Evolutionary conservation across 1,140 invertebrate species (phyloP), one percentile per base, ranked within the genome.

Genomic region (Drusus annulatus): DNA sequence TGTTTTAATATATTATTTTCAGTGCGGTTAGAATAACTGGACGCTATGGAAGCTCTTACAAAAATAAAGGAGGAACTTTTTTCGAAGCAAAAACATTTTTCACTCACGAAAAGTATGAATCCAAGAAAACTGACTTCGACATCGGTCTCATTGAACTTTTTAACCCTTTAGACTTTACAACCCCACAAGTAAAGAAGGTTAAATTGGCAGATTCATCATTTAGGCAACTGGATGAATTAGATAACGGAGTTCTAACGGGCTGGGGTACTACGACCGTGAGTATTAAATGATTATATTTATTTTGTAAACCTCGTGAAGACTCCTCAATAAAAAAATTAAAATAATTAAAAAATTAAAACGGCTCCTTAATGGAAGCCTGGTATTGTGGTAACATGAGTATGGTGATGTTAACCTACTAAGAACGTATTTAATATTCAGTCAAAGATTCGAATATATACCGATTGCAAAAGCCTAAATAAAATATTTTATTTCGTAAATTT

Each of bases 181-280:
- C 50, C 0, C 23, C 45, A 10, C 23, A 52, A 54, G 21, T 74
- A 10, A 74, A 74, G 50, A 74, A 23, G 13, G 19, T 74, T 15
- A 0, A 13, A 16, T 28, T 74, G 23, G 19, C 50, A 25, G 8
- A 0, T 21, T 5, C 50, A 50, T 3, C 10, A 15, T 31, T 0
- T 17, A 7, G 1, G 28, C 3, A 28, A 7, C 19, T 54, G 16
- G 23, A 15, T 21, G 51, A n/a, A 7, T 28, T 25, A 31, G 36
- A 45, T 45, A 8, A 13, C 0, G 31, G 31, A 23, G 16, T 56
- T 1, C 8, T 74, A 13, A 54, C 71, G 23, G 71, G 71, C 56
- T 74, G 71, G 71, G 71, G 71, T 21, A 74, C 50, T 3, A 54
- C 51, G 1, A 10, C 10, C 15, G 71, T 74, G 31, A 74, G 71